Base-by-base conservation (phyloP, 2,888 invertebrate genomes). In the Geotrupes spiniger region DNA sequence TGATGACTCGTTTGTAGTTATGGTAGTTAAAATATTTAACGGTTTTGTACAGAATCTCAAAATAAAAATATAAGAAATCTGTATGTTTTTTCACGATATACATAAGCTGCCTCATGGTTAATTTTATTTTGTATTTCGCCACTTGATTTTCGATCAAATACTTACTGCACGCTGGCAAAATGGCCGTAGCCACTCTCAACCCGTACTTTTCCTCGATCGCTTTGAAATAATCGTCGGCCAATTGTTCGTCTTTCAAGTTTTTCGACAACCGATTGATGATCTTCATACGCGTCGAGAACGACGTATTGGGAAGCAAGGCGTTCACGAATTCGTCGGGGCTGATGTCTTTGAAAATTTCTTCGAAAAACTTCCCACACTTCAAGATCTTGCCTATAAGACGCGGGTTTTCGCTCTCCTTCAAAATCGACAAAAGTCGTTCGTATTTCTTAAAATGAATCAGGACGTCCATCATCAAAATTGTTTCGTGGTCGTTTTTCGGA, bases 141-240 rank as follows among this genome's bases (percentile, higher is more conserved):
- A n/a, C n/a, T n/a, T n/a, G n/a, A n/a, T n/a, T n/a, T n/a, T n/a
- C n/a, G n/a, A n/a, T n/a, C n/a, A n/a, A n/a, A n/a, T n/a, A 36
- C 29, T 43, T 39, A 31, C 12, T 21, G 27, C 54, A 54, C 1
- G 45, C 49, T 6, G 37, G 41, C 12, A 54, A 21, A 8, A 54
- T 12, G 27, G 31, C 31, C n/a, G 12, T 11, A 4, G 52, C 52
- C 1, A n/a, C n/a, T n/a, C n/a, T n/a, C n/a, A n/a, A n/a, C n/a
- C n/a, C n/a, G n/a, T n/a, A n/a, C n/a, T n/a, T n/a, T n/a, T n/a
- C n/a, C n/a, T n/a, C n/a, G n/a, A n/a, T n/a, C n/a, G n/a, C n/a
- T n/a, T n/a, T n/a, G 33, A 48, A 54, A 21, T 47, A 52, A 1
- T 52, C 50, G 15, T 41, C 28, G 2, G 43, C 54, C 4, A 29